phyloP scores from a whole-genome alignment of 2,113 vertebrate species.

The Sylvilagus bachmani region DNA sequence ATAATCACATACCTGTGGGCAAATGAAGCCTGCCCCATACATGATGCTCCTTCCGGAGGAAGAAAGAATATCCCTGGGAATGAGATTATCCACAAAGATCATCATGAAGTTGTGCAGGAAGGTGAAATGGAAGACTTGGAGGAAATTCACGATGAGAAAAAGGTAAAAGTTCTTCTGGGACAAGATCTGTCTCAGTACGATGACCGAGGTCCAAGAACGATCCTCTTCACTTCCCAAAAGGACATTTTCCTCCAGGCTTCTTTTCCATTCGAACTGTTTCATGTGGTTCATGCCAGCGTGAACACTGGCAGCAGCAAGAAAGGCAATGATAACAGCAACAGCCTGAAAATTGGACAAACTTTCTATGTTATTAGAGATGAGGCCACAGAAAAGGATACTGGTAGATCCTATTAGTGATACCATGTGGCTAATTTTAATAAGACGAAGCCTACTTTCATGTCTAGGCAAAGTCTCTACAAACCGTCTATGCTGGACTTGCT shows the following conservation, averaged over 20 bases:
- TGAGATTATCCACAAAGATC: slow-evolving; percentile 94
- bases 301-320: slow-evolving; percentile 91
- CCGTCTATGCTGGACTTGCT: slow-evolving; percentile 92
- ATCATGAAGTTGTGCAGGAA: slow-evolving; percentile 96
- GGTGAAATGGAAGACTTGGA: slow-evolving; percentile 93
- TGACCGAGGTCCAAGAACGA: slow-evolving; percentile 86
- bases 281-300: slow-evolving; percentile 90
- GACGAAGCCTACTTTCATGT: slow-evolving; percentile 89
- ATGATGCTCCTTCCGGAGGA: slow-evolving; percentile 91
- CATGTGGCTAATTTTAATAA: slow-evolving; percentile 93
- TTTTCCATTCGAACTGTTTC: slow-evolving; percentile 87
- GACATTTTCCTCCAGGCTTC: not conserved
- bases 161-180: slow-evolving; percentile 91
- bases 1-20: slow-evolving; percentile 92
- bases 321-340: slow-evolving; percentile 85
- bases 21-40: slow-evolving; percentile 95
- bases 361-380: slow-evolving; percentile 93
- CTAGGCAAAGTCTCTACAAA: slow-evolving; percentile 92
- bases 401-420: slow-evolving; percentile 91
- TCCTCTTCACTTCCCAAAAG: slow-evolving; percentile 1
- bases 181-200: slow-evolving; percentile 90
- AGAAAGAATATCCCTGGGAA: slow-evolving; percentile 91
- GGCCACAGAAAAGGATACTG: slow-evolving; percentile 92
- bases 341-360: slow-evolving; percentile 91
- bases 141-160: slow-evolving; percentile 95